Percentiles rank a stretch among this genome's conserved stretches.
These are phyloP conservation scores for Hypsopygia costalis DNA, from an alignment of 2,888 invertebrate species.

Conservation along the genomic window DNA sequence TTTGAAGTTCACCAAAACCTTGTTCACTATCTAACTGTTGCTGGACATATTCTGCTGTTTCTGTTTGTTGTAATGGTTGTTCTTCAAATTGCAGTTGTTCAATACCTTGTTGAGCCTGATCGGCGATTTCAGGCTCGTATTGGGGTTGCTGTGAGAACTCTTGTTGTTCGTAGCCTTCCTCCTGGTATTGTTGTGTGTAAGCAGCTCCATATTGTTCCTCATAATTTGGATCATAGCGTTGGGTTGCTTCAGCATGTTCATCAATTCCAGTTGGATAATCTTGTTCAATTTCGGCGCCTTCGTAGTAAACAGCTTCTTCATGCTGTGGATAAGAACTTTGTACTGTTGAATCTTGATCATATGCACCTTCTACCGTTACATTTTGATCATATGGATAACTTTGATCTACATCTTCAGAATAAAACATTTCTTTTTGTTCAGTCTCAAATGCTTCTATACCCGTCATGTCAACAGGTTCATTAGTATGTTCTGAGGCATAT, in stretches of 20 bases:
- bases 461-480: conserved; percentile 16
- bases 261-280: conserved; percentile 37
- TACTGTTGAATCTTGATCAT: conserved; percentile 25
- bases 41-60: conserved; percentile 32
- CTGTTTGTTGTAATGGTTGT: conserved; percentile 20
- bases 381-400: conserved; percentile 33
- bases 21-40: conserved; percentile 41
- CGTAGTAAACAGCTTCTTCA: conserved; percentile 45
- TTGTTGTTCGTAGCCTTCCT: conserved; percentile 10
- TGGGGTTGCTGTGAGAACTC: conserved; percentile 21
- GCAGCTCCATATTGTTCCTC: conserved; percentile 45
- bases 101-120: conserved; percentile 12
- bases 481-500: conserved; percentile 9
- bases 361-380: conserved; percentile 18
- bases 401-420: conserved; percentile 38
- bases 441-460: conserved; percentile 47
- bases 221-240: conserved; percentile 53
- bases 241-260: conserved; percentile 48
- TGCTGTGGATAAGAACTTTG: conserved; percentile 32
- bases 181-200: conserved; percentile 19
- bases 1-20: conserved; percentile 22
- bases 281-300: conserved; percentile 35
- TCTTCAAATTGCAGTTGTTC: conserved; percentile 17
- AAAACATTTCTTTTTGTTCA: conserved; percentile 53
- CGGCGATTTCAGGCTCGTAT: conserved; percentile 16